Evolutionary conservation across 2,797 vertebrate species (phyloP), one percentile per base, ranked within the genome.

Genomic region (Anabas testudineus): DNA sequence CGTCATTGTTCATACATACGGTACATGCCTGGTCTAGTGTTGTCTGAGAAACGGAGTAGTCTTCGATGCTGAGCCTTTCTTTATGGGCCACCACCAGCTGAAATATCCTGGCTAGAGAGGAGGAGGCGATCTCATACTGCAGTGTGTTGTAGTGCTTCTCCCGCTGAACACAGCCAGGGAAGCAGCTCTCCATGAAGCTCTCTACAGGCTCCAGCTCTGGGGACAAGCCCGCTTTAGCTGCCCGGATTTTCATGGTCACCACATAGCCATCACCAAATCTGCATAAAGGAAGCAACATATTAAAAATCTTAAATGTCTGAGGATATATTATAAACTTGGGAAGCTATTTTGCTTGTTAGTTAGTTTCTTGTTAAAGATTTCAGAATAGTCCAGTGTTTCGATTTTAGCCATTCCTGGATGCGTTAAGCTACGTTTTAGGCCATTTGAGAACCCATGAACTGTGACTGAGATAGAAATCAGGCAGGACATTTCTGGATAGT

Each of bases 241-340:
- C 87, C 90, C 92, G 96, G 88, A 99, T 93, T 91, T 99, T 99
- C 97, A 99, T 95, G 5, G 96, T 99, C 82, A 99, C 95, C 15
- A 98, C 92, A 37, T 99, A 99, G 69, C 98, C 98, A 0, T 98
- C 98, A 37, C 98, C 97, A 83, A 98, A 99, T 88, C 98, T 99
- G 76, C 42, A 75, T 7, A 13, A 13, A 48, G n/a, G 5, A 69
- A 49, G 67, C 22, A 21, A 3, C 5, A 60, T 30, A 15, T 16
- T 24, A 26, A 45, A 10, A 42, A 7, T 32, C 6, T 32, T 7
- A 32, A 7, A 19, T 6, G n/a, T 26, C 26, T 10, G 15, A 43
- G 41, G 15, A 59, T 14, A 24, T 9, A 19, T 39, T 9, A 3
- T 0, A 9, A 14, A 9, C 21, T 30, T 14, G 28, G 3, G 3